phyloP scores from a whole-genome alignment of 2,888 invertebrate genomes.

The Chirona hameri region DNA sequence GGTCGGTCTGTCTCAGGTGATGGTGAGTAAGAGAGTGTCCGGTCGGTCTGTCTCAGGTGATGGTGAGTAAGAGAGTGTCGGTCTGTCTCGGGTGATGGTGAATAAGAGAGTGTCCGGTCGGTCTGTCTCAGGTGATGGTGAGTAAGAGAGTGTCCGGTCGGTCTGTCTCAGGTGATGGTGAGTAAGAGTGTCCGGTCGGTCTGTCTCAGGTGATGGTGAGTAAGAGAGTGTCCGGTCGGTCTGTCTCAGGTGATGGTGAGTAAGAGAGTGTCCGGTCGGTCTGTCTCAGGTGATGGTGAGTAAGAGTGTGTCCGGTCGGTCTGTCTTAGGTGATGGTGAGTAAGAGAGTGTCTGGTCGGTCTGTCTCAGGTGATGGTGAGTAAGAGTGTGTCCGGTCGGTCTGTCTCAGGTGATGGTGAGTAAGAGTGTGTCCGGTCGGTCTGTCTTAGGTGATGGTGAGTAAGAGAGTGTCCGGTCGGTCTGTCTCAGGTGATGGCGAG shows the following conservation, averaged over 20 bases:
- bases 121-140: conserved; percentile 48
- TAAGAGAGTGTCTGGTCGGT: not conserved
- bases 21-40: conserved; percentile 57
- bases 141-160: conserved; percentile 52
- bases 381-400: not conserved
- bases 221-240: not conserved
- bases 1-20: conserved; percentile 41
- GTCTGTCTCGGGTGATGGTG: conserved; percentile 47
- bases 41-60: conserved; percentile 41
- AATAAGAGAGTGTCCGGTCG: conserved; percentile 46
- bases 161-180: conserved; percentile 48
- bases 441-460: conserved; percentile 54
- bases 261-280: not conserved
- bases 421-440: not conserved
- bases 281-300: conserved; percentile 54
- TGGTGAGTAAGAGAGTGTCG: conserved; percentile 55
- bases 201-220: conserved; percentile 54
- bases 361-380: conserved; percentile 54
- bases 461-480: not conserved
- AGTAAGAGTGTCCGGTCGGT: conserved; percentile 69
- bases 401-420: conserved; percentile 54
- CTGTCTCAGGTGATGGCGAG: conserved; percentile 54
- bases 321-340: conserved; percentile 54
- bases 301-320: not conserved
- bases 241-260: conserved; percentile 54